Percentiles rank a stretch among this genome's conserved stretches.
These are phyloP conservation scores for Scatophagus argus DNA, from an alignment of 2,113 vertebrate species.

Conservation along the genomic window DNA sequence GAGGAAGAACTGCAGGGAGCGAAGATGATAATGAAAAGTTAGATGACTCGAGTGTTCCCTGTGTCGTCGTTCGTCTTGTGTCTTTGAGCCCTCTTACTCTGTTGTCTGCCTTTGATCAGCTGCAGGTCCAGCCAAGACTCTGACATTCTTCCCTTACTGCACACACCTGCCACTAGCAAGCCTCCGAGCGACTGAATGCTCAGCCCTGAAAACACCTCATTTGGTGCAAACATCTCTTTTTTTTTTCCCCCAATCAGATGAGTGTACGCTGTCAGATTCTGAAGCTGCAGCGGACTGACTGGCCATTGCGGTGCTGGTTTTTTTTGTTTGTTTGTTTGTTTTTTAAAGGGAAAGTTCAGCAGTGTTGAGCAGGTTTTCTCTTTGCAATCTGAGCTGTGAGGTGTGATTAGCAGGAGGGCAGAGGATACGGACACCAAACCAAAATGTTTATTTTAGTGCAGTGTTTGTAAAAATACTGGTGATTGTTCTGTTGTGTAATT, in stretches of 20 bases:
- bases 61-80: slow-evolving; percentile 25
- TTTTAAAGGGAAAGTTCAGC: slow-evolving; percentile 5
- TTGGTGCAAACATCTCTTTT: slow-evolving; percentile 6
- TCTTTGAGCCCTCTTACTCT: slow-evolving; percentile 67
- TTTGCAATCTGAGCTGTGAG: slow-evolving; percentile 68
- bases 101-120: slow-evolving; percentile 70
- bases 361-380: neutral
- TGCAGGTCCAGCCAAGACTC: slow-evolving; percentile 50
- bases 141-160: slow-evolving; percentile 7
- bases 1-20: slow-evolving; percentile 27
- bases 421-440: slow-evolving; percentile 46
- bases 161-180: slow-evolving; percentile 23
- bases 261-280: slow-evolving; percentile 1
- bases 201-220: neutral
- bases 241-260: neutral
- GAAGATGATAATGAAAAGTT: slow-evolving; percentile 52
- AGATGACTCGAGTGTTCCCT: slow-evolving; percentile 60
- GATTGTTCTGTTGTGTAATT: slow-evolving; percentile 42
- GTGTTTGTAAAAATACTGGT: slow-evolving; percentile 39
- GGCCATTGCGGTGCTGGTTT: neutral
- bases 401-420: slow-evolving; percentile 64
- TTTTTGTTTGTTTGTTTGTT: no score
- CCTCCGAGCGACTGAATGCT: neutral
- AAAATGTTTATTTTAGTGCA: slow-evolving; percentile 48
- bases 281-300: slow-evolving; percentile 3